A percentile compares a stretch with the other conserved stretches of the same genome.
phyloP scores from a whole-genome alignment of 1,140 invertebrate genomes.

The Lepidurus apus region DNA sequence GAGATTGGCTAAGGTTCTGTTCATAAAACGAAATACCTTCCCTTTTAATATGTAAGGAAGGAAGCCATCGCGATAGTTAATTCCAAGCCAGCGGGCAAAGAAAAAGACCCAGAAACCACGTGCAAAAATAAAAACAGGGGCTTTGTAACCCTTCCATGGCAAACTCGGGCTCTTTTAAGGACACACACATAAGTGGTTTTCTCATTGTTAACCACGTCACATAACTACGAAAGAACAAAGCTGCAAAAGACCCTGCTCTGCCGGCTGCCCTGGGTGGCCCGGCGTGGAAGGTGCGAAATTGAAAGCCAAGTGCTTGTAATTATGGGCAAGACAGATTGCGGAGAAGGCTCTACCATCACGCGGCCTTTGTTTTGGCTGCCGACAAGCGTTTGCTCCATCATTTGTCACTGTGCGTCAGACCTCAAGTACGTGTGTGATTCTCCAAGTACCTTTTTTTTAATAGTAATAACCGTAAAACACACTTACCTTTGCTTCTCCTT shows the following conservation, averaged over 20 bases:
- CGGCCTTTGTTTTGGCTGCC: slow-evolving; percentile 12
- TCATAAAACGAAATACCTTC: slow-evolving; percentile 5
- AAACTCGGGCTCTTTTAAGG: background rate
- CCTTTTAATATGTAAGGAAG: background rate
- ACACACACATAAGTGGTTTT: slow-evolving; percentile 19
- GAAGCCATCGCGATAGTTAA: slow-evolving; percentile 5
- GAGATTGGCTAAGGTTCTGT: slow-evolving; percentile 14
- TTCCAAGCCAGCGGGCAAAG: background rate
- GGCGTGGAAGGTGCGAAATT: background rate
- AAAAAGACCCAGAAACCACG: slow-evolving; percentile 7
- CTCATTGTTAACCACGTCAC: slow-evolving; percentile 13
- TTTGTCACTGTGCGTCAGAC: slow-evolving; percentile 18
- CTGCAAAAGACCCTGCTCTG: background rate
- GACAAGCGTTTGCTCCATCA: slow-evolving; percentile 12
- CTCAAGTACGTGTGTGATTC: slow-evolving; percentile 1
- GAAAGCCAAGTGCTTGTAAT: slow-evolving; percentile 11
- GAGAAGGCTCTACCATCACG: background rate
- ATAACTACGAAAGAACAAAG: slow-evolving; percentile 10
- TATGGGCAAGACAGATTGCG: slow-evolving; percentile 16
- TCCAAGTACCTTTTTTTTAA: background rate
- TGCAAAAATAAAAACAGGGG: slow-evolving; percentile 11
- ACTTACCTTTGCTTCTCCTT: background rate
- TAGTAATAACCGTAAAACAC: background rate
- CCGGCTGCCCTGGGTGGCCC: slow-evolving; percentile 11
- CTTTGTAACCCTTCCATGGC: background rate